phyloP scores from a whole-genome alignment of 2,797 vertebrate genomes.

The Pogoniulus pusillus region DNA sequence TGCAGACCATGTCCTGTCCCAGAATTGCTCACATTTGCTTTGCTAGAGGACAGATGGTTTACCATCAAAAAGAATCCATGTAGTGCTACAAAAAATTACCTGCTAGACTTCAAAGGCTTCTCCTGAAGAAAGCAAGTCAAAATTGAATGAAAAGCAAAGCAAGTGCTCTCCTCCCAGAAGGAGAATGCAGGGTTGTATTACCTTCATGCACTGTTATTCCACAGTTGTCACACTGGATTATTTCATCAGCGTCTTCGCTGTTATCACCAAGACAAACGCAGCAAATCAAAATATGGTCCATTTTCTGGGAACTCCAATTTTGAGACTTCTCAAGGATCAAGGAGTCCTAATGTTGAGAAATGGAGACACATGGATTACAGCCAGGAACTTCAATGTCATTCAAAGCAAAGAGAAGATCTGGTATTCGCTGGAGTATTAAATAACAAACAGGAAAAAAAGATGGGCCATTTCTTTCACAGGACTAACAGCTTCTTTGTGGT shows the following conservation, averaged over 20 bases:
- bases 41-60: not conserved
- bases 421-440: not conserved
- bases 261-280: conserved; percentile 99
- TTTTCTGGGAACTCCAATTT: conserved; percentile 92
- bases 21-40: not conserved
- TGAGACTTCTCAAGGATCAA: conserved; percentile 91
- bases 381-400: not conserved
- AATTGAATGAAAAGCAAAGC: not conserved
- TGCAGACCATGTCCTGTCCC: not conserved
- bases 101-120: not conserved
- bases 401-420: not conserved
- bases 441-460: not conserved
- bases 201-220: conserved; percentile 99
- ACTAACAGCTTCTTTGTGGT: not conserved
- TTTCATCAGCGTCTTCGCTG: conserved; percentile 98
- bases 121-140: not conserved
- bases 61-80: not conserved
- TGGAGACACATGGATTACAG: conserved; percentile 39
- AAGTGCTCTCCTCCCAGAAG: not conserved
- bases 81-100: not conserved
- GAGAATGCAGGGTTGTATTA: conserved; percentile 68
- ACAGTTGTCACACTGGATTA: conserved; percentile 99
- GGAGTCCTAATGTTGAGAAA: conserved; percentile 84
- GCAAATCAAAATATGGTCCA: conserved; percentile 98
- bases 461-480: not conserved